phyloP scores from a whole-genome alignment of 2,113 vertebrate species.

The Phalacrocorax carbo region DNA sequence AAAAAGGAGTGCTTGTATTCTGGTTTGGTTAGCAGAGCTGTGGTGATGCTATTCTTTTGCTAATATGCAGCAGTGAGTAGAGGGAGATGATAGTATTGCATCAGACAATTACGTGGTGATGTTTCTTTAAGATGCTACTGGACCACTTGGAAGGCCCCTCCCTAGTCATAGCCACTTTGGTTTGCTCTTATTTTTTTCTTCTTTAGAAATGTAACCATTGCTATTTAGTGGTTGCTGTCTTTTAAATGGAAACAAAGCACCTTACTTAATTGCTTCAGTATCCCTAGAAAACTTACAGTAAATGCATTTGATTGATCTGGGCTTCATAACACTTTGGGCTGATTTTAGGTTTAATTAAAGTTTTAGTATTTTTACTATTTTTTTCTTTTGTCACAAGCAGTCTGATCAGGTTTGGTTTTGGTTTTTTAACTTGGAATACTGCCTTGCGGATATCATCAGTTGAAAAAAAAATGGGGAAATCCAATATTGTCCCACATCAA shows the following conservation, averaged over 20 bases:
- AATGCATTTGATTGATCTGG: neutral
- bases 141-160: neutral
- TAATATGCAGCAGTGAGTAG: neutral
- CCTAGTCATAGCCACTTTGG: neutral
- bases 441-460: neutral
- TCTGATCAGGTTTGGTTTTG: neutral
- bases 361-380: conserved; percentile 30
- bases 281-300: neutral
- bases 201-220: neutral
- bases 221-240: neutral
- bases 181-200: neutral
- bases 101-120: rapidly evolving
- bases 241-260: neutral
- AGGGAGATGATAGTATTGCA: neutral
- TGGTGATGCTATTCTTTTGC: neutral
- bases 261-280: neutral
- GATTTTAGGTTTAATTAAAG: neutral
- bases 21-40: neutral
- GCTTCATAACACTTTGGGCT: neutral
- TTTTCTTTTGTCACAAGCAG: neutral
- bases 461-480: neutral
- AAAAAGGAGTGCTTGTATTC: neutral
- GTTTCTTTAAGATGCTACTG: neutral
- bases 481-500: neutral
- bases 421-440: neutral